Percentiles rank a stretch among this genome's conserved stretches.
Conservation (phyloP, 1,140 invertebrate genomes). For the Euura saliciscinereae region DNA sequence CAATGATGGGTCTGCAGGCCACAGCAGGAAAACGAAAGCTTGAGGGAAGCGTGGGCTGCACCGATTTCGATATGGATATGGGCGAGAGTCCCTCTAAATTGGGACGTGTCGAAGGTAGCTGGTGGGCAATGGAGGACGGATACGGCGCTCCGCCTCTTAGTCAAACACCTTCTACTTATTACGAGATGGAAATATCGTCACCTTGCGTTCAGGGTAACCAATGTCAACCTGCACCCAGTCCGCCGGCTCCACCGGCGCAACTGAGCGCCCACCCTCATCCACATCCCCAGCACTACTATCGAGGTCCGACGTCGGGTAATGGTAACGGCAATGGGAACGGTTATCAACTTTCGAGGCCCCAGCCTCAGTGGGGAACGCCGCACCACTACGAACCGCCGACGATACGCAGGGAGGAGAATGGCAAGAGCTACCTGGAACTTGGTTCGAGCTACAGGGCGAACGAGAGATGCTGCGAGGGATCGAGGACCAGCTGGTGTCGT, state of each 20-base stretch:
- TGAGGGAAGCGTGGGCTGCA: constrained; percentile 60
- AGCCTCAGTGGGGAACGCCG: constrained; percentile 59
- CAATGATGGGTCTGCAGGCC: constrained; percentile 79
- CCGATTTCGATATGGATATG: constrained; percentile 58
- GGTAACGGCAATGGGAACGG: constrained; percentile 31
- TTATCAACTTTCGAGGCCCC: constrained; percentile 53
- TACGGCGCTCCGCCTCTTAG: constrained; percentile 34
- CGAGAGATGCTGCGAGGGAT: constrained; percentile 76
- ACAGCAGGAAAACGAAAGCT: constrained; percentile 75
- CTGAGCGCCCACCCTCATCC: constrained; percentile 19
- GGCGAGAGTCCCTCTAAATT: constrained; percentile 57
- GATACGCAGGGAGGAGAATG: constrained; percentile 86
- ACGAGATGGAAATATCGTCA: constrained; percentile 47
- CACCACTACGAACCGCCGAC: constrained; percentile 73
- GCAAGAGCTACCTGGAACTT: constrained; percentile 87
- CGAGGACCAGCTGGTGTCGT: constrained; percentile 75
- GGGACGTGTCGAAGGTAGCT: constrained; percentile 55
- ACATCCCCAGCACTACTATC: constrained; percentile 39
- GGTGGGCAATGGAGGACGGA: constrained; percentile 56
- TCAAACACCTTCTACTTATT: constrained; percentile 44
- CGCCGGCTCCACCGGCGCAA: constrained; percentile 29
- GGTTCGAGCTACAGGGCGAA: constrained; percentile 69
- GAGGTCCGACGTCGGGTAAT: constrained; percentile 20
- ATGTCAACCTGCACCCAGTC: constrained; percentile 34
- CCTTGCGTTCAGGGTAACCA: constrained; percentile 43